Percentiles rank a stretch among this genome's conserved stretches.
phyloP scores from a whole-genome alignment of 2,888 invertebrate genomes.

The Aproaerema taeniolella region DNA sequence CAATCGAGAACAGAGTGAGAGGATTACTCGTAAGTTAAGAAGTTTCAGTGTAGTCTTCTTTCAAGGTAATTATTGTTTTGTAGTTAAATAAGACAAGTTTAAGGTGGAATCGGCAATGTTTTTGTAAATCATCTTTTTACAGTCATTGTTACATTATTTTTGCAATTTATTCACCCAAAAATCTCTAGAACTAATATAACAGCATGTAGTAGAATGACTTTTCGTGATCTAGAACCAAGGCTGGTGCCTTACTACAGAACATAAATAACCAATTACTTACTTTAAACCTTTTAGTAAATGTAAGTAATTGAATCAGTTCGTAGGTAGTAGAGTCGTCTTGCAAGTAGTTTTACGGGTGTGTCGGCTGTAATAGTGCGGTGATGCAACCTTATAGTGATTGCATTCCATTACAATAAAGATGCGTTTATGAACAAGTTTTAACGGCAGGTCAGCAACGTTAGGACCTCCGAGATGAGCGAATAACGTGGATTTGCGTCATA shows the following conservation, averaged over 20 bases:
- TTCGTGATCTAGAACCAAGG: too few relatives aligned
- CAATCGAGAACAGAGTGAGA: too few relatives aligned
- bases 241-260: too few relatives aligned
- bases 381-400: constrained; percentile 31
- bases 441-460: constrained; percentile 13
- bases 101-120: constrained; percentile 1
- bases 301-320: neutral
- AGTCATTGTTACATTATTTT: neutral
- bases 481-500: constrained; percentile 1
- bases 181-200: too few relatives aligned
- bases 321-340: neutral
- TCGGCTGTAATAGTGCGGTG: constrained; percentile 2
- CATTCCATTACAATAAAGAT: constrained; percentile 34
- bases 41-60: constrained; percentile 7
- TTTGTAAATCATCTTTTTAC: too few relatives aligned
- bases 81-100: too few relatives aligned
- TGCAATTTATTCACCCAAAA: too few relatives aligned
- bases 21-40: too few relatives aligned
- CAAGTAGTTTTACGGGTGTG: constrained; percentile 3
- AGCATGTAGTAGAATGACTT: too few relatives aligned
- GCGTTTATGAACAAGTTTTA: constrained; percentile 24
- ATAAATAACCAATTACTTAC: too few relatives aligned
- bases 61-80: constrained; percentile 10
- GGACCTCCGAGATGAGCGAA: constrained; percentile 6
- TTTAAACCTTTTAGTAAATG: too few relatives aligned